Evolutionary conservation across 2,797 vertebrate genomes (phyloP), one percentile per base, ranked within the genome.

Genomic region (Anguilla marmorata): DNA sequence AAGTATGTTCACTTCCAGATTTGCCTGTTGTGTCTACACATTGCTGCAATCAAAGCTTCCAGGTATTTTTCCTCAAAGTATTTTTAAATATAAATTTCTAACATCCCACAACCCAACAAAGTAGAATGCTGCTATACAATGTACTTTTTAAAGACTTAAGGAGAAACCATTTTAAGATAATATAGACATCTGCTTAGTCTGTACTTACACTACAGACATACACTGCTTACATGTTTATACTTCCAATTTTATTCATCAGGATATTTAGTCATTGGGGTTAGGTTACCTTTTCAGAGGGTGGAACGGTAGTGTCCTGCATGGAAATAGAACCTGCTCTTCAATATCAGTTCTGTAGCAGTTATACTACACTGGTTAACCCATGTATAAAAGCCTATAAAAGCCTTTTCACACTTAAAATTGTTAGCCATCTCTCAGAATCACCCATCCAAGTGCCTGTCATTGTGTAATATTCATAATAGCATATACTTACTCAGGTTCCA

Each of bases 401-500:
- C 76, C 33, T 86, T 76, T 86, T 41, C 63, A 24, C 24, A 33
- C 52, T 27, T 86, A 19, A 54, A 52, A 24, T 27, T 86, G 86
- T 33, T 56, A 33, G 27, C 58, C 9, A 14, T 58, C 54, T 87
- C 27, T 60, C 12, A 30, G 48, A 19, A 33, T 58, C 4, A 27
- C 72, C 14, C 27, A 2, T 74, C 16, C 30, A 33, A 74, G 30
- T 19, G 24, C n/a, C 11, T 14, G 30, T 33, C 72, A 74, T 74
- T 37, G 27, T 74, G 8, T 74, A 12, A 74, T 74, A 74, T 21
- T 50, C 4, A 27, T 9, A 66, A 66, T 66, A 7, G 3, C n/a
- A 69, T 90, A 69, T 27, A 84, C 12, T 85, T 82, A 37, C 90
- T 9, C 58, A 88, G 14, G 86, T 84, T 41, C 9, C 56, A 58